phyloP scores from a whole-genome alignment of 1,140 invertebrate species.

The Pseudachorutes palmiensis region DNA sequence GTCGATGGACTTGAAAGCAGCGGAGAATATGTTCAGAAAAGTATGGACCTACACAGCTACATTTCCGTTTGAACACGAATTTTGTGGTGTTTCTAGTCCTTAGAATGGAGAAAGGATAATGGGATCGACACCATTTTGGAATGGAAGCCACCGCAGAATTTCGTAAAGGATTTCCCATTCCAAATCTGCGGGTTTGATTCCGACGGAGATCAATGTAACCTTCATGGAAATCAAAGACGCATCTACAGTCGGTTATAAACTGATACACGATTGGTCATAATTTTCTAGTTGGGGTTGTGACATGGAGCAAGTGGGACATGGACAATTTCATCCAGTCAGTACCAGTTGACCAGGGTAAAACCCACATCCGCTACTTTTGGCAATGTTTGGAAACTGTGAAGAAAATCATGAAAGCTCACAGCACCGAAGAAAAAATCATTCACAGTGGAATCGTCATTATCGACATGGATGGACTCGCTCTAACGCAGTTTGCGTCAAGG shows the following conservation, averaged over 20 bases:
- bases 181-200: constrained; percentile 13
- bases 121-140: constrained; percentile 9
- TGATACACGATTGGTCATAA: background rate
- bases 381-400: constrained; percentile 8
- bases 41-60: background rate
- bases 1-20: background rate
- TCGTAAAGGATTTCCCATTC: constrained; percentile 10
- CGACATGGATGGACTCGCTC: constrained; percentile 15
- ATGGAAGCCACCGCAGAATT: constrained; percentile 7
- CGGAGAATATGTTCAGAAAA: background rate
- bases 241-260: too few relatives aligned
- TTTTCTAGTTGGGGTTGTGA: constrained; percentile 18
- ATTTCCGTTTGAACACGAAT: background rate
- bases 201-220: constrained; percentile 15
- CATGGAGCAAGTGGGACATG: constrained; percentile 12
- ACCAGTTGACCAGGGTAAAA: background rate
- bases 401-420: background rate
- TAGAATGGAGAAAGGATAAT: constrained; percentile 4
- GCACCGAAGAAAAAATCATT: background rate
- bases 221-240: too few relatives aligned
- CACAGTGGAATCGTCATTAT: constrained; percentile 5
- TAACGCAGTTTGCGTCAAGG: constrained; percentile 11
- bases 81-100: constrained; percentile 10
- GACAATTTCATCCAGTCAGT: background rate
- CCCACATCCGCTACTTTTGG: constrained; percentile 10